These are phyloP conservation scores for Tautogolabrus adspersus DNA, from an alignment of 2,113 vertebrate species.

Conservation along the genomic window DNA sequence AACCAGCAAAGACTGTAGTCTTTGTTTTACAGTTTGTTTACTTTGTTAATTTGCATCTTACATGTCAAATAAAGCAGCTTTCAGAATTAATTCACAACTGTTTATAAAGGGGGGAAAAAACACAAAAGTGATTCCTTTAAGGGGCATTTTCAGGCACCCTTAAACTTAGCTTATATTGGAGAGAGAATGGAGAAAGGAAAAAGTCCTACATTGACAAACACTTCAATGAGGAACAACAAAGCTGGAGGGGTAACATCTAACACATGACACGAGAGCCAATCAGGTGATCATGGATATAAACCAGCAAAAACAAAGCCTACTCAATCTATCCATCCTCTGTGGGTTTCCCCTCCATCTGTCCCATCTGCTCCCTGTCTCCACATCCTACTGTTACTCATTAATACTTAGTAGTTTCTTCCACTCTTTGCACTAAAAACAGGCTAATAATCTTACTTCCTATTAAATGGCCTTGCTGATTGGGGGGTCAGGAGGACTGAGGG, in stretches of 20 bases:
- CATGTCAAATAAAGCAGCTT: too few species aligned
- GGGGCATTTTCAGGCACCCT: background rate
- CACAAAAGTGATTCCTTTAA: background rate
- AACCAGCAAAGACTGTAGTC: too few species aligned
- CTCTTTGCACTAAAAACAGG: slow-evolving; percentile 54
- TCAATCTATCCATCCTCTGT: slow-evolving; percentile 12
- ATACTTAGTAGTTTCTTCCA: slow-evolving; percentile 48
- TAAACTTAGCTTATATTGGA: background rate
- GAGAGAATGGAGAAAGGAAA: background rate
- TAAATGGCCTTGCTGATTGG: slow-evolving; percentile 60
- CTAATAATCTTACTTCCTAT: slow-evolving; percentile 71
- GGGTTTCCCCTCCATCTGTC: slow-evolving; percentile 44
- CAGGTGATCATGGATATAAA: slow-evolving; percentile 15
- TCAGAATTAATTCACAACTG: too few species aligned
- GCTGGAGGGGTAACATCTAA: background rate
- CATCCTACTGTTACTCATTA: slow-evolving; percentile 52
- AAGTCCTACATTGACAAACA: background rate
- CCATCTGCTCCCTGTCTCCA: slow-evolving; percentile 55
- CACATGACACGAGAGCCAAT: background rate
- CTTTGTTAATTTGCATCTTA: too few species aligned
- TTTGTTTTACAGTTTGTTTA: too few species aligned
- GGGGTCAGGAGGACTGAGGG: slow-evolving; percentile 41
- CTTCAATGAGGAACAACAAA: background rate
- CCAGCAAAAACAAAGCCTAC: slow-evolving; percentile 19
- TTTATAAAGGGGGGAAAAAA: background rate